A percentile compares a stretch with the other conserved stretches of the same genome.
Conservation (phyloP, 2,797 vertebrate species). For the Lepidocolaptes lacrymiger region DNA sequence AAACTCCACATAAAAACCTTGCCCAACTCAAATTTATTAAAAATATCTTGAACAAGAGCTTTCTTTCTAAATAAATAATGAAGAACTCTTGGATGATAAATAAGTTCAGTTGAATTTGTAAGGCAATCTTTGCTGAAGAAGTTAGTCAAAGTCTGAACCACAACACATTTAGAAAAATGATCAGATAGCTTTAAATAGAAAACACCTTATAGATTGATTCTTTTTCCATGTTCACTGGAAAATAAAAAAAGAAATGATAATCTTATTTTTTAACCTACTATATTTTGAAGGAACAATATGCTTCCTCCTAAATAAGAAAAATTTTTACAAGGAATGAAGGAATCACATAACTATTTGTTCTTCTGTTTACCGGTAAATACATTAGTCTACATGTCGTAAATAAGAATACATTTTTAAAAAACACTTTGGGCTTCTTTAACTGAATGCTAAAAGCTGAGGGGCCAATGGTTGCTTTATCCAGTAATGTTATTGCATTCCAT, state of each 20-base stretch:
- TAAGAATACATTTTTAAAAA: neutral
- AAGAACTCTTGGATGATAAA: neutral
- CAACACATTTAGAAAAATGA: neutral
- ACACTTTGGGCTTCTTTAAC: neutral
- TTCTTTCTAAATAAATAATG: neutral
- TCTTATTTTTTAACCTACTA: neutral
- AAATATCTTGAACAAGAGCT: neutral
- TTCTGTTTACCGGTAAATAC: neutral
- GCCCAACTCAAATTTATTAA: neutral
- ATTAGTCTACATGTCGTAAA: neutral
- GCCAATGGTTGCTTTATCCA: fast-evolving
- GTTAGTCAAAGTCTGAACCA: neutral
- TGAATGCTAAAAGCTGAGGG: neutral
- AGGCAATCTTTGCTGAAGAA: neutral
- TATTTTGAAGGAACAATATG: neutral
- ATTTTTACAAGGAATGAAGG: neutral
- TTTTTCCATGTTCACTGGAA: neutral
- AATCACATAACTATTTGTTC: neutral
- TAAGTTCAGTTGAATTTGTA: neutral
- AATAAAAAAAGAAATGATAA: neutral
- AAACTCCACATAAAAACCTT: neutral
- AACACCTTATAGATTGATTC: neutral
- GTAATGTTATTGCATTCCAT: neutral
- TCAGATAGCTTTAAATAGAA: neutral
- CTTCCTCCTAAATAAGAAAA: neutral